Percentiles rank a stretch among this genome's conserved stretches.
phyloP scores from a whole-genome alignment of 2,888 invertebrate species.

The Zaprionus lineosus region DNA sequence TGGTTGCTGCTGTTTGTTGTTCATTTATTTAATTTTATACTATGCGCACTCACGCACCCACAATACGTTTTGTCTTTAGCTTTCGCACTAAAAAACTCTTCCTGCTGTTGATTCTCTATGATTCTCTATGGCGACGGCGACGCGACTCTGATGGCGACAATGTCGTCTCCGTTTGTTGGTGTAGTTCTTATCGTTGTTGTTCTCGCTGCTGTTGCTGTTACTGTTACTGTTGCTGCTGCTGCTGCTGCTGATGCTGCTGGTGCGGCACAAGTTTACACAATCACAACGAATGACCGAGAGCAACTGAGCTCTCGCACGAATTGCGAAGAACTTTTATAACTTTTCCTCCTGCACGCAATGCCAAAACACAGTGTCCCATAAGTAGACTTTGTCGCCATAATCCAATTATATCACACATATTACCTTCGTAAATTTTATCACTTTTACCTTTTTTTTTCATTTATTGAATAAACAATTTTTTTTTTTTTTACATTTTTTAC shows the following conservation, averaged over 20 bases:
- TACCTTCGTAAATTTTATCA: too few species aligned
- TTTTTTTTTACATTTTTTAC: too few species aligned
- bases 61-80: constrained; percentile 53
- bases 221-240: constrained; percentile 35
- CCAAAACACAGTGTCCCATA: constrained; percentile 37
- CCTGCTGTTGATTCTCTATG: constrained; percentile 46
- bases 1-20: constrained; percentile 41
- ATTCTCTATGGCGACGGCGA: constrained; percentile 45
- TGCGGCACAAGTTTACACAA: constrained; percentile 62
- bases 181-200: constrained; percentile 26
- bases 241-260: constrained; percentile 46
- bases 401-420: too few species aligned
- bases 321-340: constrained; percentile 81
- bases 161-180: constrained; percentile 43
- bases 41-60: constrained; percentile 74
- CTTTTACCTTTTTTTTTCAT: neutral
- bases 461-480: too few species aligned
- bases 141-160: constrained; percentile 51
- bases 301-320: constrained; percentile 81
- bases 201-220: constrained; percentile 19
- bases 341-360: constrained; percentile 60
- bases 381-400: too few species aligned
- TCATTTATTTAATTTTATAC: constrained; percentile 74
- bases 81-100: constrained; percentile 52
- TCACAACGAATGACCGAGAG: constrained; percentile 82